Conservation (phyloP, 2,888 invertebrate genomes). For the Eudasyphora cyanicolor region DNA sequence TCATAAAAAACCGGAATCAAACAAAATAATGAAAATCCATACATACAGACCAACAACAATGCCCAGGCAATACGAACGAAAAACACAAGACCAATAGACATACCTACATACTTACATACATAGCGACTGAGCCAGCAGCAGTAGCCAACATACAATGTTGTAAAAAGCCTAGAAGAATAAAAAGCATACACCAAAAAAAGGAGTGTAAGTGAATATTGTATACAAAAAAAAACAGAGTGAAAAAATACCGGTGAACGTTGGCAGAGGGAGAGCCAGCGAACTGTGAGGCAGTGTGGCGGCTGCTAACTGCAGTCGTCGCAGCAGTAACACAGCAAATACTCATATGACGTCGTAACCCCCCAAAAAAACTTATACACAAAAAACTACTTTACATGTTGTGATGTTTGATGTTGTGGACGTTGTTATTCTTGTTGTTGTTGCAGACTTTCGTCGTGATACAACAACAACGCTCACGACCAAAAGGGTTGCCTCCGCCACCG, state of each 20-base stretch:
- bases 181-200: constrained; percentile 47
- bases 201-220: constrained; percentile 41
- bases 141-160: constrained; percentile 21
- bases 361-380: constrained; percentile 61
- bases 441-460: constrained; percentile 6
- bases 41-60: constrained; percentile 1
- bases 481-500: constrained; percentile 52
- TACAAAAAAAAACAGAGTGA: constrained; percentile 32
- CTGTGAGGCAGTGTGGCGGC: neutral
- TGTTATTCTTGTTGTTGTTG: constrained; percentile 52
- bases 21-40: constrained; percentile 1
- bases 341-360: constrained; percentile 29
- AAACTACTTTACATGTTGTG: constrained; percentile 57
- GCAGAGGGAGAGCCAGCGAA: constrained; percentile 45
- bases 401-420: constrained; percentile 45
- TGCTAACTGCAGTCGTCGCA: constrained; percentile 12
- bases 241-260: constrained; percentile 61
- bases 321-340: constrained; percentile 28
- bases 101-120: neutral
- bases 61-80: neutral
- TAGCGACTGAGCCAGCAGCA: too few species aligned
- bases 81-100: neutral
- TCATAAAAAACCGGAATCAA: constrained; percentile 50
- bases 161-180: constrained; percentile 9
- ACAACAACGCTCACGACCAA: neutral